phyloP scores from a whole-genome alignment of 2,888 invertebrate genomes.

The Synergus japonicus region DNA sequence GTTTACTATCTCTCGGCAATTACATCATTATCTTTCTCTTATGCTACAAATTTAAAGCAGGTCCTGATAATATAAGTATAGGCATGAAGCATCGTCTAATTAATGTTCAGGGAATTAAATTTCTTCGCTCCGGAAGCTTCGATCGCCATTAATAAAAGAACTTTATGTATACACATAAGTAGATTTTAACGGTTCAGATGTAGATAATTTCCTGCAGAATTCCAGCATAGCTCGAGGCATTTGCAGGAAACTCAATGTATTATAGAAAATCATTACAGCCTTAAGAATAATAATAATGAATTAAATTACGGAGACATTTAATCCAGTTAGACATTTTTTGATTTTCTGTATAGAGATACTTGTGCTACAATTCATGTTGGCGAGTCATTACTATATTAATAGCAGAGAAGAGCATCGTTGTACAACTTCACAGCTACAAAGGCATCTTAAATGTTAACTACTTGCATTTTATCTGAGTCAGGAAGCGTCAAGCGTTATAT shows the following conservation, averaged over 20 bases:
- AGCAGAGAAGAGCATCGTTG: constrained; percentile 18
- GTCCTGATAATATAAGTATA: background rate
- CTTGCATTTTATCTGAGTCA: constrained; percentile 18
- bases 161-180: background rate
- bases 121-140: constrained; percentile 9
- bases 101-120: constrained; percentile 6
- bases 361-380: constrained; percentile 8
- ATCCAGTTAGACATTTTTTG: background rate
- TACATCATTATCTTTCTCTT: background rate
- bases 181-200: background rate
- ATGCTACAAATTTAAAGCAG: background rate
- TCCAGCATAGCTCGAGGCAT: background rate
- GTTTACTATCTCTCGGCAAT: background rate
- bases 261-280: no score
- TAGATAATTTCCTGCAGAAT: constrained; percentile 6
- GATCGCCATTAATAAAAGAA: background rate
- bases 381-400: background rate
- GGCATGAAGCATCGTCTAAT: background rate
- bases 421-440: constrained; percentile 22
- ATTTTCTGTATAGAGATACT: constrained; percentile 3
- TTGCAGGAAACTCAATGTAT: no score
- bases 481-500: background rate
- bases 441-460: constrained; percentile 14
- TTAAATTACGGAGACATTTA: no score
- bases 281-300: no score